Base-by-base conservation (phyloP, 92 coral and sea anemone species). In the Parazoanthus darwini region DNA sequence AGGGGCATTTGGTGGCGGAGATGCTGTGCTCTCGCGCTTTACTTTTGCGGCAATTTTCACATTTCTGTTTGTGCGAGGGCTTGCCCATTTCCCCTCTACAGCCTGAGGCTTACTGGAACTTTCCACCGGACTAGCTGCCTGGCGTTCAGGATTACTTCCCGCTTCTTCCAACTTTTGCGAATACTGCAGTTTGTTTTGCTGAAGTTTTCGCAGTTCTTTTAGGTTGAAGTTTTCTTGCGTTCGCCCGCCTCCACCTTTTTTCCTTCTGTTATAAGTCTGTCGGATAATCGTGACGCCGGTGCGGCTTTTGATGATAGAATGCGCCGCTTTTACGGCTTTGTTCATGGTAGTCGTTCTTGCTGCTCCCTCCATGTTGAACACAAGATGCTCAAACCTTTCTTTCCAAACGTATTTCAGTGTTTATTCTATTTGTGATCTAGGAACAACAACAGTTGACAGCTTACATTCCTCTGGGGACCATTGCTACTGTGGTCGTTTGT, bases 241-340 rank as follows among this genome's bases (percentile, higher is more conserved):
- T 72, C 74, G 79, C 56, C 78, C 86, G 33, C 86, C 88, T 9
- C 29, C n/a, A 43, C 39, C 46, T 1, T 56, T 43, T 39, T 91
- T 89, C 7, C 72, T 76, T 85, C 88, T 80, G 54, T 78, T 87
- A 59, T 91, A 88, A 48, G 82, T 78, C 37, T 89, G 90, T 46
- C 86, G 89, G 46, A 89, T 77, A 20, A 91, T 91, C 37, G 93
- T 88, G 39, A 74, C 88, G 3, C 91, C 93, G 48, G 91, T 91
- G 46, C 89, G 82, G 77, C 93, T 91, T 78, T 86, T 84, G 91
- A 91, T 91, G 35, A 91, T 77, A 63, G 82, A 84, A 48, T 86
- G 83, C 3, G 93, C 91, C 16, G 91, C 88, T 67, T 79, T 74
- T n/a, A 88, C 93, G 59, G 93, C 93, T 88, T 88, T 91, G 10